Percentiles rank a stretch among this genome's conserved stretches.
These are phyloP conservation scores for Micrasema longulum DNA, from an alignment of 1,140 invertebrate species.

Conservation along the genomic window DNA sequence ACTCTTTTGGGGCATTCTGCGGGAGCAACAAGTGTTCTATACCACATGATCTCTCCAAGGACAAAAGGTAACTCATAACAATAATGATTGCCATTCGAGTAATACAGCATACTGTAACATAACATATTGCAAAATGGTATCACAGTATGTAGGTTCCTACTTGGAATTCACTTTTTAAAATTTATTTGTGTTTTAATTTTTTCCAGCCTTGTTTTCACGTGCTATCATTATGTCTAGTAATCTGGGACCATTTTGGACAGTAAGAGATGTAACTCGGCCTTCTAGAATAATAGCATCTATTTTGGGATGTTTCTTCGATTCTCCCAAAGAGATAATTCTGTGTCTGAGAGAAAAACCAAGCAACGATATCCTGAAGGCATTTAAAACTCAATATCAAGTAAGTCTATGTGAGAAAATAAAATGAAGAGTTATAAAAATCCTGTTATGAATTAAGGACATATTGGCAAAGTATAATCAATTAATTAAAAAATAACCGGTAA, in stretches of 20 bases:
- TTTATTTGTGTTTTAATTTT: background rate
- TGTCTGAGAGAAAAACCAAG: constrained; percentile 74
- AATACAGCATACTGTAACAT: too few relatives aligned
- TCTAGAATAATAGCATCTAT: constrained; percentile 70
- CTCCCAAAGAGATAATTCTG: constrained; percentile 61
- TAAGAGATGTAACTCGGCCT: constrained; percentile 67
- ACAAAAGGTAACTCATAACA: constrained; percentile 67
- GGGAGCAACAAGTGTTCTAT: constrained; percentile 71
- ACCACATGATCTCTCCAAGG: constrained; percentile 73
- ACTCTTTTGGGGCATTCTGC: constrained; percentile 79
- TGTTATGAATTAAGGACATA: too few relatives aligned
- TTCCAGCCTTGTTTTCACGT: constrained; percentile 74
- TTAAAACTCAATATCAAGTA: constrained; percentile 71
- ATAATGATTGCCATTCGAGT: too few relatives aligned
- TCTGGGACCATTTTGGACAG: constrained; percentile 72
- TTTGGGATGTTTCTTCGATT: constrained; percentile 65
- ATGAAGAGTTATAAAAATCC: too few relatives aligned
- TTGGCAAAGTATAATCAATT: too few relatives aligned
- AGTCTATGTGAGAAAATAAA: background rate
- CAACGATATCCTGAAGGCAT: constrained; percentile 69
- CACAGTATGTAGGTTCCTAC: too few relatives aligned
- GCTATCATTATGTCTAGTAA: constrained; percentile 81
- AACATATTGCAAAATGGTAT: too few relatives aligned
- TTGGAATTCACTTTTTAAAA: too few relatives aligned
- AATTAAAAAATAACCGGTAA: too few relatives aligned